These are phyloP conservation scores for Zapus hudsonius DNA, from an alignment of 2,113 vertebrate genomes.

Conservation along the genomic window DNA sequence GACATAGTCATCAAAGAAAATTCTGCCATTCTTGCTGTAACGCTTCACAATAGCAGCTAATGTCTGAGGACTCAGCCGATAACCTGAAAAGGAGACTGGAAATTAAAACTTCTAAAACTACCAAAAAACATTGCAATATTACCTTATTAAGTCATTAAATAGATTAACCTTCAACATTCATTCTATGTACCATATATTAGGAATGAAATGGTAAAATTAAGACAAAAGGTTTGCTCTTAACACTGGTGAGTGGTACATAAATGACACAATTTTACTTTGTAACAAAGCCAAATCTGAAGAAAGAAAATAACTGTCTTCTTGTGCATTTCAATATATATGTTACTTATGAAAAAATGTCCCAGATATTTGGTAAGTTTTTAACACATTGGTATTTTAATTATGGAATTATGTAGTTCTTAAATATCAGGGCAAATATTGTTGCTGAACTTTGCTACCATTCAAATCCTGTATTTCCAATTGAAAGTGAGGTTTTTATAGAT, in stretches of 20 bases:
- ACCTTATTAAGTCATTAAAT: constrained; percentile 1
- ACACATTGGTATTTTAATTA: background rate
- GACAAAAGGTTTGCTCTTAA: constrained; percentile 13
- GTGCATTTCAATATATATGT: constrained; percentile 1
- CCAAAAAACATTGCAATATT: background rate
- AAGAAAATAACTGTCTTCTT: constrained; percentile 4
- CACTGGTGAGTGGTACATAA: background rate
- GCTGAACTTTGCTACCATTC: background rate
- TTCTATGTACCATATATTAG: background rate
- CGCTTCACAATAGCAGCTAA: constrained; percentile 89
- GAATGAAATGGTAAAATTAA: constrained; percentile 22
- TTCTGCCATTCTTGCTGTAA: constrained; percentile 90
- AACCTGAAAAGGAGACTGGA: constrained; percentile 84
- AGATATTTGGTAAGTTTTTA: background rate
- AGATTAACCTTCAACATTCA: constrained; percentile 39
- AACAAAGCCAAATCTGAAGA: constrained; percentile 28
- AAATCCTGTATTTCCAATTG: background rate
- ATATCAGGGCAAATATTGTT: constrained; percentile 1
- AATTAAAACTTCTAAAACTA: constrained; percentile 40
- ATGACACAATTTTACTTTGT: background rate
- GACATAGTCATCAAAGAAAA: constrained; percentile 95
- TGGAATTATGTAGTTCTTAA: background rate
- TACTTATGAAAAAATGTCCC: constrained; percentile 29
- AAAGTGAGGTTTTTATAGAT: background rate
- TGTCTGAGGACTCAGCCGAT: constrained; percentile 89